Percentiles rank a stretch among this genome's conserved stretches.
phyloP scores from a whole-genome alignment of 2,113 vertebrate species.

The Romanogobio albipinnatus region DNA sequence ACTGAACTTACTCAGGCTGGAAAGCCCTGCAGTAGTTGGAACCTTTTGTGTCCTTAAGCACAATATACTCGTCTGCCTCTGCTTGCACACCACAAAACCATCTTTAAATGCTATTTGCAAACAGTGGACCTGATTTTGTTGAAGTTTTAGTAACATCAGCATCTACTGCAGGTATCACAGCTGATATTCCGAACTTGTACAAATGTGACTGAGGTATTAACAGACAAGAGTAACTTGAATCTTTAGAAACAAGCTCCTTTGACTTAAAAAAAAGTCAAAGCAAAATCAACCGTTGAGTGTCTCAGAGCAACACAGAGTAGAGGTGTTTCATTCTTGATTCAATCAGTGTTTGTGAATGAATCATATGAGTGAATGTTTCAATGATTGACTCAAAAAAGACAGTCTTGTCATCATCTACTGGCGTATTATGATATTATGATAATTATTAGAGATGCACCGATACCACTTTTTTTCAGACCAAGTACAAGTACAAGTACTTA shows the following conservation, averaged over 20 bases:
- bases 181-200: not conserved
- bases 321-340: not conserved
- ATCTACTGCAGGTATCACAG: not conserved
- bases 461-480: too few relatives aligned
- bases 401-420: too few relatives aligned
- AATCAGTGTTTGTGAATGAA: not conserved
- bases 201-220: not conserved
- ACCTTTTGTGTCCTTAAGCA: not conserved
- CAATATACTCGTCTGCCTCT: not conserved
- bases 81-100: not conserved
- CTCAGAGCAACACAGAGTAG: not conserved
- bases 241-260: not conserved
- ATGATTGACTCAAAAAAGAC: not conserved
- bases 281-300: not conserved
- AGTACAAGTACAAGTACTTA: too few relatives aligned
- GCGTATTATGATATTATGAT: too few relatives aligned
- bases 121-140: not conserved
- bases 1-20: slow-evolving; percentile 50
- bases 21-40: not conserved
- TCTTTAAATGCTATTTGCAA: not conserved
- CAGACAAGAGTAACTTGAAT: not conserved
- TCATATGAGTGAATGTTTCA: not conserved
- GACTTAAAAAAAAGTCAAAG: not conserved
- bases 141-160: not conserved
- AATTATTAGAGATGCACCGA: too few relatives aligned